A percentile compares a stretch with the other conserved stretches of the same genome.
phyloP scores from a whole-genome alignment of 2,888 invertebrate genomes.

The Brenthis ino region DNA sequence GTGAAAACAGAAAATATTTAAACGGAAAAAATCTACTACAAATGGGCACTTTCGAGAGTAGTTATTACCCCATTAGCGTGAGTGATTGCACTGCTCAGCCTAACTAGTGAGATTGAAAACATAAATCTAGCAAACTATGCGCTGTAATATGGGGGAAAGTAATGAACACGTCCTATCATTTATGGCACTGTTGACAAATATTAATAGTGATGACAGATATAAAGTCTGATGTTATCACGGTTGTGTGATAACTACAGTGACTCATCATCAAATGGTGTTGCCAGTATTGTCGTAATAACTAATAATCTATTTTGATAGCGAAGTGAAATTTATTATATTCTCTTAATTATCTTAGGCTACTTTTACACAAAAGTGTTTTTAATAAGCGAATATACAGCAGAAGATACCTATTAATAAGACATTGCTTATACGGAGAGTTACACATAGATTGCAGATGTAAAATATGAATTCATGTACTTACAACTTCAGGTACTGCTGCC shows the following conservation, averaged over 20 bases:
- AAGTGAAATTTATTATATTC: too few species aligned
- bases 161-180: constrained; percentile 8
- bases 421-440: too few species aligned
- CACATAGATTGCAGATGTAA: too few species aligned
- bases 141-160: constrained; percentile 10
- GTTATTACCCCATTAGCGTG: constrained; percentile 70
- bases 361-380: too few species aligned
- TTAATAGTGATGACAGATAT: constrained; percentile 9
- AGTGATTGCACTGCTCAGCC: constrained; percentile 54
- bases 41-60: constrained; percentile 67
- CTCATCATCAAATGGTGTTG: too few species aligned
- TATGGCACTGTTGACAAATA: constrained; percentile 12
- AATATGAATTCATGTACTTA: too few species aligned
- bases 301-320: too few species aligned
- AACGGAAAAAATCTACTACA: constrained; percentile 61
- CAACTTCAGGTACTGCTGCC: too few species aligned
- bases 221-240: not conserved
- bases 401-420: too few species aligned
- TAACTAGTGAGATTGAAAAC: constrained; percentile 60
- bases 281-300: too few species aligned
- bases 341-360: too few species aligned
- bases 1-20: constrained; percentile 60
- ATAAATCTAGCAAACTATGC: constrained; percentile 50
- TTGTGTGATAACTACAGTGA: not conserved
- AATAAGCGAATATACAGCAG: too few species aligned